Conservation (phyloP, 1,140 invertebrate species). For the Plodia interpunctella region DNA sequence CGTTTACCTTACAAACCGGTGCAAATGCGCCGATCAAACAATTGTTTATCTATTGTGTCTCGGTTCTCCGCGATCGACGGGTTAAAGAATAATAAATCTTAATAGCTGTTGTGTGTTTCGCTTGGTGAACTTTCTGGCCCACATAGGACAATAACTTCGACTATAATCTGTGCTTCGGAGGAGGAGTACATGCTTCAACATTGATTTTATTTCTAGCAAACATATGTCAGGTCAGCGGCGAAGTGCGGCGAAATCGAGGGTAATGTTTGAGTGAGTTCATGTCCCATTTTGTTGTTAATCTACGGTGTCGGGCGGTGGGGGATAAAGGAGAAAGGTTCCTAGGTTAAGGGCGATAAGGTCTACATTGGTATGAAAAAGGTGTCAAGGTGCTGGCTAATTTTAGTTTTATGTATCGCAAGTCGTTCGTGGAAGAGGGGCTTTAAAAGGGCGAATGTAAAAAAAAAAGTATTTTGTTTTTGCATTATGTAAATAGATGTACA, state of each 20-base stretch:
- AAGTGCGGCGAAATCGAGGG: conserved; percentile 35
- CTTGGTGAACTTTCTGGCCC: too few relatives aligned
- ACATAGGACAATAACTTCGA: too few relatives aligned
- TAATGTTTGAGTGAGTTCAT: conserved; percentile 66
- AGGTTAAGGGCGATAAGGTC: conserved; percentile 11
- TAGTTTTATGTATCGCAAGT: conserved; percentile 1
- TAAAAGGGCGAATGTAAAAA: background rate
- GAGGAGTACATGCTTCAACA: conserved; percentile 27
- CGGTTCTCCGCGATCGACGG: too few relatives aligned
- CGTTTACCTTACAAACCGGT: too few relatives aligned
- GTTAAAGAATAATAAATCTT: too few relatives aligned
- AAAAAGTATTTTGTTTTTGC: background rate
- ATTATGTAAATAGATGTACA: background rate
- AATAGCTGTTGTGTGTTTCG: too few relatives aligned
- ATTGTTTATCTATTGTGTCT: too few relatives aligned
- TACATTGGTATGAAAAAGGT: conserved; percentile 7
- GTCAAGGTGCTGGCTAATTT: conserved; percentile 28
- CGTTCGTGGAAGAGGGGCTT: background rate
- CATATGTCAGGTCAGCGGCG: conserved; percentile 36
- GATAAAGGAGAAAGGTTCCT: conserved; percentile 17
- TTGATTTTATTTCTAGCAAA: conserved; percentile 58
- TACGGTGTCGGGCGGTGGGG: conserved; percentile 47
- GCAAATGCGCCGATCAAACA: too few relatives aligned
- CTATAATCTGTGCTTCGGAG: background rate
- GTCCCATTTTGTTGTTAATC: conserved; percentile 64